Conservation (phyloP, 2,797 vertebrate species). For the Leptodactylus fallax region DNA sequence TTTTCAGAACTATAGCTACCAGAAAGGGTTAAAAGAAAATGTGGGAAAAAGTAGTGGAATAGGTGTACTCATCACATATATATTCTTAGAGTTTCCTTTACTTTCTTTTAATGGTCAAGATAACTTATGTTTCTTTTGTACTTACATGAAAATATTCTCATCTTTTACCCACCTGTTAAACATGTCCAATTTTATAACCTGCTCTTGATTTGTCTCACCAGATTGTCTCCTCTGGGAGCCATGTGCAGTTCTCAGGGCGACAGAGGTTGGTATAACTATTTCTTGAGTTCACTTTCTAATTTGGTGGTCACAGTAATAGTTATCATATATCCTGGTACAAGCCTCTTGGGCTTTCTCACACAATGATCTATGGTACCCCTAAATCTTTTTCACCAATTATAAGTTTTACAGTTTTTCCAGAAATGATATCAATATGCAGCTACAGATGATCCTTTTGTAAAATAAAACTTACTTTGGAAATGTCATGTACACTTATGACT, state of each 20-base stretch:
- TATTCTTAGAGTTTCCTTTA: slow-evolving; percentile 28
- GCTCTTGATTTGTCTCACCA: slow-evolving; percentile 56
- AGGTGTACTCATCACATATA: slow-evolving; percentile 11
- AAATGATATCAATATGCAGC: slow-evolving; percentile 46
- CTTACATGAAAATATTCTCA: slow-evolving; percentile 54
- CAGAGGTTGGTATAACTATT: slow-evolving; percentile 58
- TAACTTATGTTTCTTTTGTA: slow-evolving; percentile 45
- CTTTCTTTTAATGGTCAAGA: slow-evolving; percentile 45
- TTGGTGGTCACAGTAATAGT: slow-evolving; percentile 57
- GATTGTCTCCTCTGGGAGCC: slow-evolving; percentile 61
- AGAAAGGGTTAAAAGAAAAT: not conserved
- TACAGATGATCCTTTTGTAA: slow-evolving; percentile 35
- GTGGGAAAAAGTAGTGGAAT: not conserved
- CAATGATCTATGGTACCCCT: slow-evolving; percentile 60
- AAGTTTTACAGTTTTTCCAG: slow-evolving; percentile 56
- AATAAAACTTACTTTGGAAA: slow-evolving; percentile 47
- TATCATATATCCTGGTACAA: slow-evolving; percentile 58
- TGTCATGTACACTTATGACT: slow-evolving; percentile 25
- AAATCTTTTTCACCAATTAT: slow-evolving; percentile 62
- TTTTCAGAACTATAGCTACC: not conserved
- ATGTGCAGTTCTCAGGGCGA: slow-evolving; percentile 50
- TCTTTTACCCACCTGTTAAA: slow-evolving; percentile 61
- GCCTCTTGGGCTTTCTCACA: slow-evolving; percentile 56
- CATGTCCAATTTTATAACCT: slow-evolving; percentile 62
- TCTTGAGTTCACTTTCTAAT: slow-evolving; percentile 63